phyloP scores from a whole-genome alignment of 2,113 vertebrate genomes.

The Ia io region DNA sequence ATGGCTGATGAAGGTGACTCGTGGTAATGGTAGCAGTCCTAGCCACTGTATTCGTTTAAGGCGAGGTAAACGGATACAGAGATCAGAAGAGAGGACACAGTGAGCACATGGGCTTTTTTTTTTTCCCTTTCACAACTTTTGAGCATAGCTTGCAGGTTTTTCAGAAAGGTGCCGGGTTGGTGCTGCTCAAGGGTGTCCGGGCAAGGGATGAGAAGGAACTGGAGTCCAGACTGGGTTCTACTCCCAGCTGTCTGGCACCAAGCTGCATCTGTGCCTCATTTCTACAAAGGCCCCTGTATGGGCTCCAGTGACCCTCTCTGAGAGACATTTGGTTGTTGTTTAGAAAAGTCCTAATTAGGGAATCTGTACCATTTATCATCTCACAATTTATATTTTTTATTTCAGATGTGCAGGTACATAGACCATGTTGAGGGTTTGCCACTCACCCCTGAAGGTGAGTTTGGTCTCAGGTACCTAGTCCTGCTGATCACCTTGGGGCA shows the following conservation, averaged over 20 bases:
- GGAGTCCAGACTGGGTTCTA: background rate
- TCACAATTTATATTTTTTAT: background rate
- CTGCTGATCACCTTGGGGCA: background rate
- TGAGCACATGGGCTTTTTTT: background rate
- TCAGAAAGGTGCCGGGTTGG: background rate
- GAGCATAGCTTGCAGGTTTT: background rate
- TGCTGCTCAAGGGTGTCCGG: background rate
- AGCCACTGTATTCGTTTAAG: background rate
- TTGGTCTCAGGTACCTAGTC: background rate
- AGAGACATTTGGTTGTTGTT: background rate
- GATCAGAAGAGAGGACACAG: background rate
- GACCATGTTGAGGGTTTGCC: background rate
- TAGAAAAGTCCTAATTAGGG: background rate
- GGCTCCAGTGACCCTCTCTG: background rate
- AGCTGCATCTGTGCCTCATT: background rate
- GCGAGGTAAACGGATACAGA: background rate
- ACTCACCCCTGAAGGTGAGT: background rate
- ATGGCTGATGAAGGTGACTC: background rate
- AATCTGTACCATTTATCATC: background rate
- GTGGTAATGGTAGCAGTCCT: rapidly evolving
- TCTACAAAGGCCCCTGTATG: background rate
- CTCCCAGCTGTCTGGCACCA: background rate
- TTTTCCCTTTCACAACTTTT: background rate
- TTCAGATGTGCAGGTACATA: background rate
- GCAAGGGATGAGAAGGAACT: background rate